Evolutionary conservation across 2,888 invertebrate species (phyloP).

Genomic region (Vesta saturnalis): DNA sequence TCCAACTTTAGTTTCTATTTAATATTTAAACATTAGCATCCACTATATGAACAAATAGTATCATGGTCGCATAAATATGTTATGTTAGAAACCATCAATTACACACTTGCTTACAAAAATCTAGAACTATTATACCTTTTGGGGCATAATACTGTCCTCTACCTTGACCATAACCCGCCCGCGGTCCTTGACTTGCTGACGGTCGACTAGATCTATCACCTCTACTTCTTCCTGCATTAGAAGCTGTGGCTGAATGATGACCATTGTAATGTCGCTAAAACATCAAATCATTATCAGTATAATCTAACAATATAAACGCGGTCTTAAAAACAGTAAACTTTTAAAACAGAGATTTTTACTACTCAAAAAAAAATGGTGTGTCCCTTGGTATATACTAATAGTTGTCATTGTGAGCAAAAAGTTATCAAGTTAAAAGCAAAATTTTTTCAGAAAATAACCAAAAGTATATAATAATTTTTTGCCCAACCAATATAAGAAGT

Average conservation of each 20-base stretch:
- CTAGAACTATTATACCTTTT: constrained; percentile 66
- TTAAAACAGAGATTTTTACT: too few species aligned
- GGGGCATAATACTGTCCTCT: constrained; percentile 78
- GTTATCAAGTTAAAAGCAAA: too few species aligned
- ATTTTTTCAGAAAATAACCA: too few species aligned
- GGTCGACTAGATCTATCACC: constrained; percentile 58
- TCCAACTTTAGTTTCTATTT: too few species aligned
- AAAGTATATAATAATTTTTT: too few species aligned
- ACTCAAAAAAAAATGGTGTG: too few species aligned
- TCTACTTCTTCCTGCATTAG: constrained; percentile 58
- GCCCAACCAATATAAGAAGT: too few species aligned
- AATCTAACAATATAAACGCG: too few species aligned
- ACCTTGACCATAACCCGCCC: constrained; percentile 76
- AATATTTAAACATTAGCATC: not conserved
- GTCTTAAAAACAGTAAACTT: too few species aligned
- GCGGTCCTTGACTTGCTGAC: constrained; percentile 66
- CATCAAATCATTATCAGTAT: too few species aligned
- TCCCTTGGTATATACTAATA: too few species aligned
- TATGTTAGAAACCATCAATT: not conserved
- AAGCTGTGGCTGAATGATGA: constrained; percentile 49
- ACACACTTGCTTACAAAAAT: constrained; percentile 11
- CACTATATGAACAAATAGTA: not conserved
- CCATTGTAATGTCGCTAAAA: constrained; percentile 33
- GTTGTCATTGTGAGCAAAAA: too few species aligned
- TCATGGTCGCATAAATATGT: not conserved